These are phyloP conservation scores for Artibeus lituratus DNA, from an alignment of 2,797 vertebrate genomes.

Conservation along the genomic window DNA sequence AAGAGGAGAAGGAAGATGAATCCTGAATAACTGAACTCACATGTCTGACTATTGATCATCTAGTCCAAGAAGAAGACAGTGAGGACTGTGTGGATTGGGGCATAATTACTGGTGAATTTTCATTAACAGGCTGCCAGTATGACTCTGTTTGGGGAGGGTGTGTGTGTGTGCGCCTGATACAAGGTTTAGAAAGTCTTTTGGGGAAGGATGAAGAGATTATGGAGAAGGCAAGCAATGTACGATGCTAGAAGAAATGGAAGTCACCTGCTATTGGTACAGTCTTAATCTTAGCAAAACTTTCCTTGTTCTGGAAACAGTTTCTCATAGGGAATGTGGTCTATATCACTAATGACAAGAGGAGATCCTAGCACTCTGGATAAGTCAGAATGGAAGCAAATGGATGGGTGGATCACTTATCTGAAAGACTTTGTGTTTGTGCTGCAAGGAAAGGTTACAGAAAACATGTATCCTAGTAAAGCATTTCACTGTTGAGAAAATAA, in stretches of 20 bases:
- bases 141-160: background rate
- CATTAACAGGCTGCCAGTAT: background rate
- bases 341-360: background rate
- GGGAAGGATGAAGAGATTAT: background rate
- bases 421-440: constrained; percentile 7
- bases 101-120: background rate
- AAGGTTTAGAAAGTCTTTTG: background rate
- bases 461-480: background rate
- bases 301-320: background rate
- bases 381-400: background rate
- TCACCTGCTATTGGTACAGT: background rate
- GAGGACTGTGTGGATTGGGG: background rate
- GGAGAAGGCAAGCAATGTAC: background rate
- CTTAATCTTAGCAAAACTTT: background rate
- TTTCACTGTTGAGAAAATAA: constrained; percentile 28
- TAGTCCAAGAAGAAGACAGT: background rate
- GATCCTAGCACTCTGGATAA: background rate
- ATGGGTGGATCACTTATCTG: background rate
- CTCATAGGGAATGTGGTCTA: background rate
- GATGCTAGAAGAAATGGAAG: background rate
- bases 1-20: background rate
- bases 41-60: background rate
- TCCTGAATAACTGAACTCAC: background rate
- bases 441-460: constrained; percentile 4
- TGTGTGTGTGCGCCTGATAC: background rate